phyloP scores from a whole-genome alignment of 2,113 vertebrate species.

The Brachyhypopomus occidentalis region DNA sequence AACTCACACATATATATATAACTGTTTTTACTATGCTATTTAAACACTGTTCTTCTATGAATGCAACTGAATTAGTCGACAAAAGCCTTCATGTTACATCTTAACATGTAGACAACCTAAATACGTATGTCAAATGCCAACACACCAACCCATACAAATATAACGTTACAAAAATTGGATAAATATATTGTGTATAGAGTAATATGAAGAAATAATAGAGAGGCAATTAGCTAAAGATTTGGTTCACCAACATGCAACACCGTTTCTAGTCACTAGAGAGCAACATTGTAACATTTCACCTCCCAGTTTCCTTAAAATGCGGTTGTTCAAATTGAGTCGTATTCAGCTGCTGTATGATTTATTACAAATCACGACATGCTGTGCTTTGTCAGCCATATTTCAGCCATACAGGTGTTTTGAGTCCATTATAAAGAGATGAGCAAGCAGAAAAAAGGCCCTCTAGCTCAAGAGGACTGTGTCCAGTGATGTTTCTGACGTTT shows the following conservation, averaged over 20 bases:
- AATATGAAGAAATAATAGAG: neutral
- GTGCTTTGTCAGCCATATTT: constrained; percentile 46
- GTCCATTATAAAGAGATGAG: constrained; percentile 45
- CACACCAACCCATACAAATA: neutral
- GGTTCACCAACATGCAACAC: neutral
- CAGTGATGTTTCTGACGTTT: constrained; percentile 33
- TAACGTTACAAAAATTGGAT: neutral
- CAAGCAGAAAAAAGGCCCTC: constrained; percentile 47
- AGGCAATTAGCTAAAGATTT: neutral
- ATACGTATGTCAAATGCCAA: no score
- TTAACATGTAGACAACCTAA: no score
- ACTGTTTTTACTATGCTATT: no score
- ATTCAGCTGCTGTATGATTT: constrained; percentile 45
- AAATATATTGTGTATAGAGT: neutral
- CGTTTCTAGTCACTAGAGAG: constrained; percentile 29
- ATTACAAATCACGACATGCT: constrained; percentile 33
- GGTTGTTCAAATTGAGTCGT: constrained; percentile 7
- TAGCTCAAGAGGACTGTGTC: constrained; percentile 28
- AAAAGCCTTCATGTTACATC: no score
- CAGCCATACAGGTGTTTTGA: constrained; percentile 45
- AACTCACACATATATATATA: no score
- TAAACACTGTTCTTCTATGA: no score
- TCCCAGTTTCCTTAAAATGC: neutral
- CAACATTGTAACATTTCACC: constrained; percentile 35
- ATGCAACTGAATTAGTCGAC: no score